These are phyloP conservation scores for Octodonta nipae DNA, from an alignment of 2,888 invertebrate genomes.

Conservation along the genomic window DNA sequence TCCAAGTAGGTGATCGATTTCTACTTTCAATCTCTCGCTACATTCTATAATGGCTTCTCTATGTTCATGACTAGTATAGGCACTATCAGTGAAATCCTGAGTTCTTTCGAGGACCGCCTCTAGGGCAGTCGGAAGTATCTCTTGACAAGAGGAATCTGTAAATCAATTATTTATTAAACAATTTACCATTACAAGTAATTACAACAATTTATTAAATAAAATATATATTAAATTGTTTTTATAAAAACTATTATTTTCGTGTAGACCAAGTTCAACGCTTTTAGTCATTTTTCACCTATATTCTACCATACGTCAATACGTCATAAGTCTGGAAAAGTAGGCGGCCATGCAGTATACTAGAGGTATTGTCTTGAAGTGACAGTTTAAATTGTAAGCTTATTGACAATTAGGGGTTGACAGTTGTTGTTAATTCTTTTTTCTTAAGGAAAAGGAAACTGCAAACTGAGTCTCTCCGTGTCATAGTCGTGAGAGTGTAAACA, in stretches of 20 bases:
- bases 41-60: conserved; percentile 82
- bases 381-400: too few species aligned
- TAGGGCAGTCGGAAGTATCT: conserved; percentile 73
- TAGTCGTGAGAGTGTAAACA: too few species aligned
- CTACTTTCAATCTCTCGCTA: conserved; percentile 77
- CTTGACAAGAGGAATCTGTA: conserved; percentile 42
- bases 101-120: conserved; percentile 88
- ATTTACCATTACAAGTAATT: neutral
- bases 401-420: too few species aligned
- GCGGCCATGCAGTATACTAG: too few species aligned
- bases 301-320: too few species aligned
- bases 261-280: too few species aligned
- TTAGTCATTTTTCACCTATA: too few species aligned
- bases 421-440: too few species aligned
- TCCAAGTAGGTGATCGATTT: conserved; percentile 79
- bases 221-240: too few species aligned
- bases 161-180: conserved; percentile 5
- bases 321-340: too few species aligned
- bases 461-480: too few species aligned
- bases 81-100: conserved; percentile 97
- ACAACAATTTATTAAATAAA: neutral
- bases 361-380: too few species aligned
- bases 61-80: conserved; percentile 94
- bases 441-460: neutral
- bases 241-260: neutral